phyloP scores from a whole-genome alignment of 2,797 vertebrate genomes.

The Tokudaia tokunoshimensis region DNA sequence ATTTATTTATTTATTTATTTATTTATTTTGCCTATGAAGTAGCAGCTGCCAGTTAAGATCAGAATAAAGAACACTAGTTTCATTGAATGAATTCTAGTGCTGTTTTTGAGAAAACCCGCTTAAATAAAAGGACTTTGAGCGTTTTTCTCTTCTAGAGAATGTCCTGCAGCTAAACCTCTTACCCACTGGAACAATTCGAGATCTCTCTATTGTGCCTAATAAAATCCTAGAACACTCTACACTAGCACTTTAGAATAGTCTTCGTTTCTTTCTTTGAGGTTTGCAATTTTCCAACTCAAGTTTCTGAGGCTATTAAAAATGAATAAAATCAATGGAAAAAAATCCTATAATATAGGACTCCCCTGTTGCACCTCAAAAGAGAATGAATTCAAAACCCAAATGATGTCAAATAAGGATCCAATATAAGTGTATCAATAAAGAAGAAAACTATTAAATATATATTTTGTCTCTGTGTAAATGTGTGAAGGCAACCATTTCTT shows the following conservation, averaged over 20 bases:
- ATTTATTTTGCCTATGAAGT: background rate
- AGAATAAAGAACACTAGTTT: constrained; percentile 37
- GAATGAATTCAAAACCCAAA: background rate
- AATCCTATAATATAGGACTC: background rate
- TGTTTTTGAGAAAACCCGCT: constrained; percentile 55
- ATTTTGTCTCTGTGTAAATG: background rate
- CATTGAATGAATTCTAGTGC: constrained; percentile 26
- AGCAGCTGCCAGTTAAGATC: background rate
- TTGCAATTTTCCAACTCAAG: background rate
- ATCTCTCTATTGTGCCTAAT: constrained; percentile 64
- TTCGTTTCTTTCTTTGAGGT: constrained; percentile 38
- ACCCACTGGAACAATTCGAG: constrained; percentile 2
- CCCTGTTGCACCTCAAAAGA: background rate
- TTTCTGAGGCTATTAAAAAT: background rate
- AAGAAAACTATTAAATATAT: constrained; percentile 1
- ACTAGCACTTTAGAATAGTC: constrained; percentile 1
- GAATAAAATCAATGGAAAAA: constrained; percentile 26
- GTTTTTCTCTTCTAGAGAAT: background rate
- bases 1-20: too few relatives aligned
- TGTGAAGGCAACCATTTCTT: background rate
- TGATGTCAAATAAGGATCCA: background rate
- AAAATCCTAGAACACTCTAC: constrained; percentile 46
- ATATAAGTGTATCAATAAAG: background rate
- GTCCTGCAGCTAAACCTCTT: constrained; percentile 64
- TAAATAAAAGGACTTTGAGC: constrained; percentile 42